Evolutionary conservation across 2,888 invertebrate genomes (phyloP), one percentile per base, ranked within the genome.

Genomic region (Eretmocerus hayati): DNA sequence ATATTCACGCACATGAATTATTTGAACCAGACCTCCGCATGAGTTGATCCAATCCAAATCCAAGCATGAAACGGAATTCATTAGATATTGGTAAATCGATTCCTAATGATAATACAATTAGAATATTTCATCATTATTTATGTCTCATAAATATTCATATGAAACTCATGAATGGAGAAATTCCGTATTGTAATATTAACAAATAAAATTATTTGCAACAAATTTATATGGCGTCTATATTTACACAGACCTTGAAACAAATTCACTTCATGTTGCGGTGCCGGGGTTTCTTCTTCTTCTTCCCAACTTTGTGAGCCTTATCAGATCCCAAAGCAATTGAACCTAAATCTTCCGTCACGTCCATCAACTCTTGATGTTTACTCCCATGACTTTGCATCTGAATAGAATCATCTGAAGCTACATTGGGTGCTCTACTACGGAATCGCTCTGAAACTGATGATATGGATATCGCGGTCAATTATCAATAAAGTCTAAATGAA

Each of bases 261-360:
- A 13, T 5, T 53, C 48, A 46, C 42, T 53, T 45, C 15, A 50
- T 38, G 49, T 41, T 46, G 33, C 42, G 42, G 38, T 49, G 41
- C 18, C 42, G 49, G 0, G 42, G 44, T 5, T 50, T 53, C 21
- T 55, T 52, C 55, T 53, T 49, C 41, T 53, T 55, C 49, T 53
- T 52, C 4, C 37, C 33, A n/a, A 36, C 5, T 35, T 53, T 40
- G 13, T 18, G 41, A 30, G 23, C n/a, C 30, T 46, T 48, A 4
- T 46, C 36, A 4, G 50, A 43, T 18, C 46, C 51, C 20, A 54
- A 48, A 35, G 50, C 52, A 56, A 63, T 62, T 9, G 60, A 60
- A 42, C 55, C 57, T 47, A 66, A 55, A 39, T 64, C 50, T 31
- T 63, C 60, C 3, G 62, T 55, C 22, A 67, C 60, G 21, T 67